Percentiles rank a stretch among this genome's conserved stretches.
Evolutionary conservation across 2,888 invertebrate genomes (phyloP).

Genomic region (Furcula furcula): DNA sequence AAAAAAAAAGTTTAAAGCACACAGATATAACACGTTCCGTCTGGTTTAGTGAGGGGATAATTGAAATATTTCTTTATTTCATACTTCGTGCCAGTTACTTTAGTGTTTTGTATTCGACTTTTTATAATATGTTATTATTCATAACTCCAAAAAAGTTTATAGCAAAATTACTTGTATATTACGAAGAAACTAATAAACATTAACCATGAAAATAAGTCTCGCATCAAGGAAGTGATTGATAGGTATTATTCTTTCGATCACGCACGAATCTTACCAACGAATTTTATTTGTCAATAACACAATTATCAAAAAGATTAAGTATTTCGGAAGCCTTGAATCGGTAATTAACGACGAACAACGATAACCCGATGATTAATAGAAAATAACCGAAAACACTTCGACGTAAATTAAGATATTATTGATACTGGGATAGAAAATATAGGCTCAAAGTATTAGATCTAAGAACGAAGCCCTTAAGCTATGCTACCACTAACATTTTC

Average conservation of each 20-base stretch:
- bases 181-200: neutral
- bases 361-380: constrained; percentile 25
- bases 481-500: too few relatives aligned
- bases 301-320: constrained; percentile 37
- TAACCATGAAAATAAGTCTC: neutral
- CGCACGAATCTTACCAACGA: constrained; percentile 17
- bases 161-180: too few relatives aligned
- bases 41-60: neutral
- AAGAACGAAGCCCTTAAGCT: too few relatives aligned
- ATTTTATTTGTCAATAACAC: constrained; percentile 32
- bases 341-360: constrained; percentile 27
- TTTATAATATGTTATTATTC: too few relatives aligned
- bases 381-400: constrained; percentile 12
- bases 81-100: too few relatives aligned
- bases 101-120: too few relatives aligned
- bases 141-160: too few relatives aligned
- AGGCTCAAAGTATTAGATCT: too few relatives aligned
- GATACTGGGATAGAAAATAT: too few relatives aligned
- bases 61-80: too few relatives aligned
- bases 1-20: neutral
- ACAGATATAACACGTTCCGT: constrained; percentile 9
- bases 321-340: constrained; percentile 31
- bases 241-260: constrained; percentile 7
- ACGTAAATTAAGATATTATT: too few relatives aligned
- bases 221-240: constrained; percentile 18